Evolutionary conservation across 2,888 invertebrate genomes (phyloP), one percentile per base, ranked within the genome.

Genomic region (Spatulosminthurus flaviceps): DNA sequence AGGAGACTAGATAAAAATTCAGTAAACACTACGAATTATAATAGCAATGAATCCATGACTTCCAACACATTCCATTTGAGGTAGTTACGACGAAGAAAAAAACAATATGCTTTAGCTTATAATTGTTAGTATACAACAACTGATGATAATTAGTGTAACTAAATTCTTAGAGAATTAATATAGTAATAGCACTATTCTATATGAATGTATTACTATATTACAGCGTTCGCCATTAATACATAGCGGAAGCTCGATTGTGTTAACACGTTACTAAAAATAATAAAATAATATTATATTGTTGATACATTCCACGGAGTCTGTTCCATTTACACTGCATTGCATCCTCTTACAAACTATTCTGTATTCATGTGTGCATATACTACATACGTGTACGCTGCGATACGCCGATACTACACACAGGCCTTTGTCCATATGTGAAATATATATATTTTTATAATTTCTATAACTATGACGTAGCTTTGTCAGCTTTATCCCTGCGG

Each of bases 11-110:
- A 22, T 24, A 64, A 64, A n/a, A 21, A 24, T 64, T 64, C 13
- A 64, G 64, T 24, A 22, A n/a, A 64, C 64, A 64, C 64, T 64
- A 64, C 64, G 64, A 64, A 64, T 64, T 64, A 43, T 21, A 24
- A 51, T 43, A 74, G 61, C 72, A 61, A 64, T 66, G 28, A 79
- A 79, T 79, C 79, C 79, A 73, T 64, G 67, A 79, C 79, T 79
- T 79, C 79, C 79, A 79, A 42, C 22, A 79, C 79, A 79, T 79
- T 79, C 79, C 79, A 79, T 42, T n/a, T 34, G 70, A 70, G 24
- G 64, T 64, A 64, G 64, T 64, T 64, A 64, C 4, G n/a, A n/a
- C n/a, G n/a, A n/a, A n/a, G n/a, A n/a, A 19, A 51, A 13, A 51
- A 51, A 4, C 1, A 51, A 51, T 16, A 9, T 51, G 51, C 51